Conservation (phyloP, 2,113 vertebrate genomes). For the Alethe diademata region DNA sequence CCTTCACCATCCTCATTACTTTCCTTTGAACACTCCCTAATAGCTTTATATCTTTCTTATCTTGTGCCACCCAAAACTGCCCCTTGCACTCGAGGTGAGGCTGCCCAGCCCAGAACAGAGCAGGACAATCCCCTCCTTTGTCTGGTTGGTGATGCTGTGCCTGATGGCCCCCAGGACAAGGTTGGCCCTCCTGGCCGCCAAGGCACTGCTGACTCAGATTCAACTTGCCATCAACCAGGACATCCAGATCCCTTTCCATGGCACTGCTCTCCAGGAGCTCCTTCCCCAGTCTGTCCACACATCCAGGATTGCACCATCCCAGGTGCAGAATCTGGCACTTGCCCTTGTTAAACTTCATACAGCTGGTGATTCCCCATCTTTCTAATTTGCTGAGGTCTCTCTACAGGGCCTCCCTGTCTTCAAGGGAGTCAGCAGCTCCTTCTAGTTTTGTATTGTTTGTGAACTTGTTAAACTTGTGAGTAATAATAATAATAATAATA, state of each 20-base stretch:
- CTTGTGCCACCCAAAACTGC: too few species aligned
- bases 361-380: neutral
- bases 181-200: too few species aligned
- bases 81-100: too few species aligned
- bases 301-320: rapidly evolving
- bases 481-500: too few species aligned
- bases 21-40: too few species aligned
- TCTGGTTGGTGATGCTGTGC: too few species aligned
- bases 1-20: too few species aligned
- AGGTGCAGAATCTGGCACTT: neutral
- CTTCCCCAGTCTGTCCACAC: neutral
- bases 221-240: rapidly evolving
- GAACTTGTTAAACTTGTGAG: neutral
- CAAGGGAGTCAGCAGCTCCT: neutral
- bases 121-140: too few species aligned
- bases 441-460: neutral
- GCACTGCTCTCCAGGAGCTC: neutral
- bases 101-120: too few species aligned
- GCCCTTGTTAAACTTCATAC: too few species aligned
- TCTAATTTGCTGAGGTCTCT: neutral
- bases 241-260: rapidly evolving
- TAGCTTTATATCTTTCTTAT: too few species aligned
- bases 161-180: neutral
- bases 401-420: neutral
- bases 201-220: too few species aligned